phyloP scores from a whole-genome alignment of 2,113 vertebrate genomes.

The Podarcis cretensis region DNA sequence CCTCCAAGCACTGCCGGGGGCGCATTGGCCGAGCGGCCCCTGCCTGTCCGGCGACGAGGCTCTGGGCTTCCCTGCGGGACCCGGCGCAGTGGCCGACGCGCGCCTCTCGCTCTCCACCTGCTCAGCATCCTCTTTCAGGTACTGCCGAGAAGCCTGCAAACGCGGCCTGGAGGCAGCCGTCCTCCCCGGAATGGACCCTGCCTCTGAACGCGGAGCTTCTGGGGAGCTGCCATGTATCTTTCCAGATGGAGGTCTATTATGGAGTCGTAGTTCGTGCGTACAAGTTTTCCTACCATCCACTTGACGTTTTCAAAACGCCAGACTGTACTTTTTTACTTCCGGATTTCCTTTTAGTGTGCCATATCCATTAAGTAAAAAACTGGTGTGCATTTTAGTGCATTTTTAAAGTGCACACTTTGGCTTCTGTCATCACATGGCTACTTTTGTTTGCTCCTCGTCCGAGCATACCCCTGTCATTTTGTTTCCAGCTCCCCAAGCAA shows the following conservation, averaged over 20 bases:
- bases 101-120: neutral
- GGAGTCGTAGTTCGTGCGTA: too few relatives aligned
- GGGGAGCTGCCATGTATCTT: neutral
- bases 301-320: too few relatives aligned
- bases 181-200: neutral
- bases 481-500: too few relatives aligned
- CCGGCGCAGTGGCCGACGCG: neutral
- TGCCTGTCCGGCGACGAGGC: neutral
- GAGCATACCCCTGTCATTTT: too few relatives aligned
- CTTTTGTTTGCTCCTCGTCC: too few relatives aligned
- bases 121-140: neutral
- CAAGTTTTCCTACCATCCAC: too few relatives aligned
- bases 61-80: neutral
- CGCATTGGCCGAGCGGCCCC: neutral
- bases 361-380: too few relatives aligned
- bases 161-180: neutral
- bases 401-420: too few relatives aligned
- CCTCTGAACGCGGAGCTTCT: neutral
- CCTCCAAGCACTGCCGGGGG: neutral
- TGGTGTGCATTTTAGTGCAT: too few relatives aligned
- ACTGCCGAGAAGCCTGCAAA: neutral
- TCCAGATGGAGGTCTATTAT: neutral
- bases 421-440: too few relatives aligned
- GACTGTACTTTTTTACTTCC: too few relatives aligned
- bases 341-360: too few relatives aligned